phyloP scores from a whole-genome alignment of 2,797 vertebrate genomes.

The Malacoctenus gilli region DNA sequence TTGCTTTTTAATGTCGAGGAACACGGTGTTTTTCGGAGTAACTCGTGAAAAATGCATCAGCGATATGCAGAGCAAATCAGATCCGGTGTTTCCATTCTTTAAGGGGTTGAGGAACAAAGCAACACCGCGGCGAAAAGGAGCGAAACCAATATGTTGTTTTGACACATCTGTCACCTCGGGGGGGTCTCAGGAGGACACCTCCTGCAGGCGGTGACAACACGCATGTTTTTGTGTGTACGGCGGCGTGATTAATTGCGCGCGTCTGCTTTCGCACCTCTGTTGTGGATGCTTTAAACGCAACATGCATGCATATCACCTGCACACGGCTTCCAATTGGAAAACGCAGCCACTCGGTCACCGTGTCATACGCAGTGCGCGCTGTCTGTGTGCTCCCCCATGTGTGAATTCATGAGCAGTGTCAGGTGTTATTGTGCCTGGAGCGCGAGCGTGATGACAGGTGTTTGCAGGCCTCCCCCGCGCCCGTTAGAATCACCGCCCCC shows the following conservation, averaged over 20 bases:
- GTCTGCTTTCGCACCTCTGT: conserved; percentile 28
- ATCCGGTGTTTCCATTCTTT: conserved; percentile 44
- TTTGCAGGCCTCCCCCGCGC: conserved; percentile 48
- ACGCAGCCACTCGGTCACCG: conserved; percentile 3
- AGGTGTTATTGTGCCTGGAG: conserved; percentile 63
- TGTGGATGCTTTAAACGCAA: conserved; percentile 34
- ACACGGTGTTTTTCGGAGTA: conserved; percentile 90
- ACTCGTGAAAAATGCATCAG: conserved; percentile 90
- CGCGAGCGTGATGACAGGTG: conserved; percentile 61
- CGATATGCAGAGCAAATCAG: conserved; percentile 67
- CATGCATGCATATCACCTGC: no score
- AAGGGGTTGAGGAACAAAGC: conserved; percentile 70
- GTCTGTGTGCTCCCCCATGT: conserved; percentile 6
- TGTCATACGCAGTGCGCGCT: conserved; percentile 4
- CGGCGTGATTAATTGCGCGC: conserved; percentile 56
- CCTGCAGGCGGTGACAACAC: conserved; percentile 38
- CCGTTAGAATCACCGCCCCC: conserved; percentile 52
- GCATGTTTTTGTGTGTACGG: conserved; percentile 38
- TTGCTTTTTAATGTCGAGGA: conserved; percentile 95
- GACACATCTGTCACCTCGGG: conserved; percentile 73
- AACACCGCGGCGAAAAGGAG: conserved; percentile 63
- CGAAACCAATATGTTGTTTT: conserved; percentile 79
- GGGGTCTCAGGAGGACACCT: conserved; percentile 56
- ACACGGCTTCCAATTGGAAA: no score
- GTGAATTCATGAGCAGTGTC: conserved; percentile 49